Conservation (phyloP, 2,113 vertebrate species). For the Gymnogyps californianus region DNA sequence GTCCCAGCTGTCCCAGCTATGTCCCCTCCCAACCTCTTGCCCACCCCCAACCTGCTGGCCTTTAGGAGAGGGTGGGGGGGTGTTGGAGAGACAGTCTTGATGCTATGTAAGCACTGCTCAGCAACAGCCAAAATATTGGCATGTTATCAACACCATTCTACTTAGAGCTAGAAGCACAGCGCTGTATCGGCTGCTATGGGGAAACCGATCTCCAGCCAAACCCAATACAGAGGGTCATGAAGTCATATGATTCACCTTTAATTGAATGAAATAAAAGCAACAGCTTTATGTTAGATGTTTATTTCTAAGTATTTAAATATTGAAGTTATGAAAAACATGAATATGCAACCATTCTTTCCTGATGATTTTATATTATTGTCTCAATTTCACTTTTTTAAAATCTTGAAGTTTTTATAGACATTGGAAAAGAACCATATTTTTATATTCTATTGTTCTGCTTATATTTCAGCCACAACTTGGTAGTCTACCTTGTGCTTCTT, state of each 20-base stretch:
- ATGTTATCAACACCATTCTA: neutral
- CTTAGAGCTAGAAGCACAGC: neutral
- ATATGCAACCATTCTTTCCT: neutral
- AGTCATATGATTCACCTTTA: neutral
- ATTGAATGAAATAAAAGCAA: neutral
- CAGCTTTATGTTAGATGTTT: neutral
- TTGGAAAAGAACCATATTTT: neutral
- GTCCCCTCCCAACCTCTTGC: neutral
- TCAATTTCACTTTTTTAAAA: neutral
- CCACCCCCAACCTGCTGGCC: too few species aligned
- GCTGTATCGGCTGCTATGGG: accelerated
- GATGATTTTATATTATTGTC: neutral
- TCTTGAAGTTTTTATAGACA: neutral
- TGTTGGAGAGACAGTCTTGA: neutral
- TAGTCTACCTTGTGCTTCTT: neutral
- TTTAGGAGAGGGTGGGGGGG: neutral
- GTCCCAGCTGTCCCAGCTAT: too few species aligned
- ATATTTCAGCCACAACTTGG: neutral
- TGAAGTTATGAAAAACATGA: neutral
- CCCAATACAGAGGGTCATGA: neutral
- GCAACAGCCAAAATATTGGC: neutral
- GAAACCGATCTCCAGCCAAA: neutral
- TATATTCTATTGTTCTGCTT: neutral
- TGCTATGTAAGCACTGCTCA: neutral
- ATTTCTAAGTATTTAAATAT: neutral